A percentile compares a stretch with the other conserved stretches of the same genome.
These are phyloP conservation scores for Pristionchus maxplancki DNA, from an alignment of 2,888 invertebrate species.

Conservation along the genomic window DNA sequence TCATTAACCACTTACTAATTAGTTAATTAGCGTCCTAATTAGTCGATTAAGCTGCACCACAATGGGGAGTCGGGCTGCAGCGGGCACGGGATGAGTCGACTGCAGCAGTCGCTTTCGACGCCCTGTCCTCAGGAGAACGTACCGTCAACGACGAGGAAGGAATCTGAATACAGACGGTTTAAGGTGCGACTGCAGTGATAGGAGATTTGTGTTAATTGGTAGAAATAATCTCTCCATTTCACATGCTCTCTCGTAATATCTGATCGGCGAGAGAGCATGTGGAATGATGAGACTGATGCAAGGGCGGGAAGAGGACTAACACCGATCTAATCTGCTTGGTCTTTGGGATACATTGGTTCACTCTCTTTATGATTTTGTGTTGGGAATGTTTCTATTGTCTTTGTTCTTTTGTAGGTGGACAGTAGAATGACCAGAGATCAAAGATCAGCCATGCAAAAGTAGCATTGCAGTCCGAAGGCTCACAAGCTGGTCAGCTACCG, in stretches of 20 bases:
- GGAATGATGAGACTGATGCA: not conserved
- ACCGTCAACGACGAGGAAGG: conserved; percentile 59
- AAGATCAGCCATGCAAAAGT: not conserved
- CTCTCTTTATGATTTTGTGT: no score
- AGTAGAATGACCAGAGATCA: not conserved
- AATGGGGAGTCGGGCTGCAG: conserved; percentile 26
- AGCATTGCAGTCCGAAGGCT: conserved; percentile 64
- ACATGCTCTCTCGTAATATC: no score
- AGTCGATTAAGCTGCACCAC: conserved; percentile 30
- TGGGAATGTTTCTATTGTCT: not conserved
- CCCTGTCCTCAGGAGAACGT: conserved; percentile 67
- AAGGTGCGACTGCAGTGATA: conserved; percentile 60
- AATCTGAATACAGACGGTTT: conserved; percentile 75
- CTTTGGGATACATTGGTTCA: not conserved
- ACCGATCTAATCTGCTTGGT: not conserved
- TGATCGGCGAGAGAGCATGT: not conserved
- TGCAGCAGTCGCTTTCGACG: conserved; percentile 73
- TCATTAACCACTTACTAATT: not conserved
- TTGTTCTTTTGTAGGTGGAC: not conserved
- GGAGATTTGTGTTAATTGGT: conserved; percentile 55
- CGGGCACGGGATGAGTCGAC: conserved; percentile 52
- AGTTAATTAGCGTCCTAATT: not conserved
- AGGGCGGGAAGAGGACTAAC: not conserved
- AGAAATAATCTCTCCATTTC: not conserved
- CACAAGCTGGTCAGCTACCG: conserved; percentile 60